Conservation (phyloP, 2,113 vertebrate genomes). For the Bostrychus sinensis region DNA sequence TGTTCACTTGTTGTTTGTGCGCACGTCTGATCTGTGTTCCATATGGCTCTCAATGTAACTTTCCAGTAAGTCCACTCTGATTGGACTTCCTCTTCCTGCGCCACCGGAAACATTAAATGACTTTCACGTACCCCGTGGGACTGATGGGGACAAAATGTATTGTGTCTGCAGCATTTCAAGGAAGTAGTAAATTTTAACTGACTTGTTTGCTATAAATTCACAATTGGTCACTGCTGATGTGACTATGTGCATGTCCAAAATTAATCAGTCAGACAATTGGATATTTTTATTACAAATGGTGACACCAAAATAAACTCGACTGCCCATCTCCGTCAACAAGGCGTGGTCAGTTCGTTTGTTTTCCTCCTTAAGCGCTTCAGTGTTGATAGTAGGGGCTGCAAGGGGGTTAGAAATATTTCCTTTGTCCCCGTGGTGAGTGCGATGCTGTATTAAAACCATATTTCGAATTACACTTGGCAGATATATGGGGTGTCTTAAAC, state of each 20-base stretch:
- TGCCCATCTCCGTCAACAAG: neutral
- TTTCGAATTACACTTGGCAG: constrained; percentile 79
- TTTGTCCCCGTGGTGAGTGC: constrained; percentile 70
- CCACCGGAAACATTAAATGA: constrained; percentile 23
- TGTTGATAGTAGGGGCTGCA: constrained; percentile 42
- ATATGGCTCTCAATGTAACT: constrained; percentile 11
- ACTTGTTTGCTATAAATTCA: neutral
- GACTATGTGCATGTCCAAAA: neutral
- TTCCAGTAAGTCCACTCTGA: constrained; percentile 17
- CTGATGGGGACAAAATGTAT: constrained; percentile 19
- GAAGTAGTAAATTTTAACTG: constrained; percentile 15
- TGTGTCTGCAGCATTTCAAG: constrained; percentile 20
- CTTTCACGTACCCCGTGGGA: constrained; percentile 19
- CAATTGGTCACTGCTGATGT: neutral
- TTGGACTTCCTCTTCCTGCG: constrained; percentile 29
- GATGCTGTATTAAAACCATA: constrained; percentile 82
- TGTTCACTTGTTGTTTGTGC: constrained; percentile 13
- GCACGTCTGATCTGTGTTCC: constrained; percentile 7
- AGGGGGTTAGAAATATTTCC: constrained; percentile 73
- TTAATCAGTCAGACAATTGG: neutral
- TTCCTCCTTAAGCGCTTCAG: constrained; percentile 50
- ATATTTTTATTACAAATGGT: neutral
- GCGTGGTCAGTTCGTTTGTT: constrained; percentile 18
- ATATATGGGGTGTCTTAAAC: constrained; percentile 82
- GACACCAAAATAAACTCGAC: neutral